Evolutionary conservation across 2,888 invertebrate species (phyloP), one percentile per base, ranked within the genome.

Genomic region (Rutpela maculata): DNA sequence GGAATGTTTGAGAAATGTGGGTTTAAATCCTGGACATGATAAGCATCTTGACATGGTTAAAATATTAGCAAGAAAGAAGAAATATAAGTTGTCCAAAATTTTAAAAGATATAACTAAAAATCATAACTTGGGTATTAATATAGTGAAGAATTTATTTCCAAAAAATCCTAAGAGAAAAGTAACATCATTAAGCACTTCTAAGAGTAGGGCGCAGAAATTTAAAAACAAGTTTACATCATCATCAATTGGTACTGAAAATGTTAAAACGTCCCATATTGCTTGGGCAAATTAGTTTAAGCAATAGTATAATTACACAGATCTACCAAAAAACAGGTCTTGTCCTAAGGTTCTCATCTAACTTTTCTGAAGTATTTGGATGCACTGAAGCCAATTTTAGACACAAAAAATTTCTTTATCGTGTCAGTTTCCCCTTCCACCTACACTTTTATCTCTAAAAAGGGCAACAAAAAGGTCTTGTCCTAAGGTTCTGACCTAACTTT

Each of bases 21-120:
- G 95, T 2, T 88, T 93, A 74, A 96, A 96, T 90, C 95, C 95
- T 0, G 95, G 95, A 66, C 93, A 93, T 84, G 90, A 89, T 19
- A 86, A 91, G 18, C 89, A 92, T 12, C 86, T 93, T 3, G 90
- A 91, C 60, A 90, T 90, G 62, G 87, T 93, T 11, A 88, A 88
- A 78, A 83, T 80, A 65, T 77, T 89, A 77, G 85, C 85, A 12
- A 80, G 79, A 1, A 87, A 83, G 78, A 86, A 80, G 75, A 83
- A 84, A 62, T 86, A 88, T 70, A 87, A 84, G 73, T 80, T 89
- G 57, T 89, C 89, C 4, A 87, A 82, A 78, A 87, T 90, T 68
- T 68, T 89, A 31, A 82, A 80, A 66, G 85, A 87, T 57, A 82
- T 90, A 12, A 89, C 89, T 0, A 87, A 82, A 78, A 86, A 89